Evolutionary conservation across 2,113 vertebrate species (phyloP), one percentile per base, ranked within the genome.

Genomic region (Danionella cerebrum): DNA sequence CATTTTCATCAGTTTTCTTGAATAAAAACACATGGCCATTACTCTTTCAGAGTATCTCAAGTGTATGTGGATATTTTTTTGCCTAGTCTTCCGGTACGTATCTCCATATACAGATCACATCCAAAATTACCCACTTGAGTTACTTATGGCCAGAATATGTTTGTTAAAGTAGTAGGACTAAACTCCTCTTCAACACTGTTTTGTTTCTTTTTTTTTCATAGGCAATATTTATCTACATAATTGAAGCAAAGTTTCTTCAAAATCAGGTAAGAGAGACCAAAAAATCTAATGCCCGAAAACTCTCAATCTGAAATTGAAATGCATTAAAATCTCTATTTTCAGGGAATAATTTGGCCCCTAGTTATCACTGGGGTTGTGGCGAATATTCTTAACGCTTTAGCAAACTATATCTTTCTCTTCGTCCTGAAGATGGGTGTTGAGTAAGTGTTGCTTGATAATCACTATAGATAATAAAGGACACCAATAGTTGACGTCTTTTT

Each of bases 21-120:
- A 33, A 33, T 33, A 3, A 6, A 33, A 33, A 33, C 5, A 31
- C 29, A 31, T 33, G 1, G 29, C 9, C 1, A 14, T 71, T 21
- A 78, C 44, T 60, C 19, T 29, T 80, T 44, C 53, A 98, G 96
- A 81, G 73, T 96, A 63, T 84, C 93, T 52, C 94, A 98, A 75
- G 18, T 87, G 59, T 98, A 97, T 2, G 94, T 98, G 77, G 89
- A 86, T 79, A 89, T 94, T 76, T 95, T 94, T 65, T 90, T 95
- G 79, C 90, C 93, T 38, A 92, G 91, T 1, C 93, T 98, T 72
- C 95, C 94, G 21, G 95, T 98, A 85, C 92, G 92, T 91, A 65
- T 9, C 64, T 29, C 7, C 7, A 52, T 13, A 35, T 2, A 53
- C 44, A 45, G n/a, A 45, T 45, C n/a, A n/a, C n/a, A n/a, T n/a